A percentile compares a stretch with the other conserved stretches of the same genome.
Conservation (phyloP, 2,797 vertebrate species). For the Propithecus deckenii region DNA sequence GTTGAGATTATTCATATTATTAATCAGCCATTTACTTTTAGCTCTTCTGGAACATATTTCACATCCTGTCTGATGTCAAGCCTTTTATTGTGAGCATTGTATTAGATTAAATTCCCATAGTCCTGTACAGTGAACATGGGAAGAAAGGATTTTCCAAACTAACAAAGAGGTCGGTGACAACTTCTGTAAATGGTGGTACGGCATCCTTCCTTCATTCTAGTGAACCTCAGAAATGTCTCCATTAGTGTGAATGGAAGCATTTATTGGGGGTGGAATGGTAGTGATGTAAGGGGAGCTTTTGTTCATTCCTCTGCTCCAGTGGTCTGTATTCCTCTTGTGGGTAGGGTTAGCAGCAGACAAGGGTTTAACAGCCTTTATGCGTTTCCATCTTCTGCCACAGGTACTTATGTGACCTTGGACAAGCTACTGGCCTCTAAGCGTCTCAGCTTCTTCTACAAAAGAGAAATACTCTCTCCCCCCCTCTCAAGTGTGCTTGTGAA, state of each 20-base stretch:
- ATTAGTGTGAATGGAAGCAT: not conserved
- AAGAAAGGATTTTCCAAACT: not conserved
- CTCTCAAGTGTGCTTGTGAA: not conserved
- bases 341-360: not conserved
- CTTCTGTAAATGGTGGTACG: not conserved
- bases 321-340: not conserved
- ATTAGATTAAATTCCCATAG: not conserved
- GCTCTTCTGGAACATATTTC: conserved; percentile 1
- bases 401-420: not conserved
- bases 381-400: not conserved
- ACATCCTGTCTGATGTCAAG: not conserved
- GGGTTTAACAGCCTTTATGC: not conserved
- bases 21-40: not conserved
- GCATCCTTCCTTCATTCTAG: not conserved
- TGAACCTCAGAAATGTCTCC: not conserved
- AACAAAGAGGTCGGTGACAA: not conserved
- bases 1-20: not conserved
- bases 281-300: not conserved
- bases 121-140: not conserved
- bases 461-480: not conserved
- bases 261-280: not conserved
- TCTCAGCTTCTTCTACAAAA: not conserved
- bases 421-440: not conserved
- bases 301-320: not conserved
- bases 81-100: not conserved